These are phyloP conservation scores for mouse (Mus musculus) DNA, from an alignment of 2,113 vertebrate species.

Conservation along the genomic window GRCm39 chr11:3860001-3860500, in stretches of 20 bases:
- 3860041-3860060: neutral
- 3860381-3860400: neutral
- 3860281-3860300: neutral
- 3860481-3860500: neutral
- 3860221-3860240: neutral
- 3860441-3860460: neutral
- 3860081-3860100: neutral
- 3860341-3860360: neutral
- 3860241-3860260: neutral
- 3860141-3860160: no score
- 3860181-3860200: neutral
- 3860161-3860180: neutral
- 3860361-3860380: neutral
- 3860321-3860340: neutral
- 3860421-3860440: neutral
- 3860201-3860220: neutral
- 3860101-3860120: neutral
- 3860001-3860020: neutral
- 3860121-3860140: neutral
- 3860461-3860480: neutral
- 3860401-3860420: neutral
- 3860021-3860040: neutral
- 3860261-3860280: fast-evolving
- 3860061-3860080: neutral
- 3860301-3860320: neutral